Base-by-base conservation (phyloP, 2,113 vertebrate species). In the Ceratotherium simum region DNA sequence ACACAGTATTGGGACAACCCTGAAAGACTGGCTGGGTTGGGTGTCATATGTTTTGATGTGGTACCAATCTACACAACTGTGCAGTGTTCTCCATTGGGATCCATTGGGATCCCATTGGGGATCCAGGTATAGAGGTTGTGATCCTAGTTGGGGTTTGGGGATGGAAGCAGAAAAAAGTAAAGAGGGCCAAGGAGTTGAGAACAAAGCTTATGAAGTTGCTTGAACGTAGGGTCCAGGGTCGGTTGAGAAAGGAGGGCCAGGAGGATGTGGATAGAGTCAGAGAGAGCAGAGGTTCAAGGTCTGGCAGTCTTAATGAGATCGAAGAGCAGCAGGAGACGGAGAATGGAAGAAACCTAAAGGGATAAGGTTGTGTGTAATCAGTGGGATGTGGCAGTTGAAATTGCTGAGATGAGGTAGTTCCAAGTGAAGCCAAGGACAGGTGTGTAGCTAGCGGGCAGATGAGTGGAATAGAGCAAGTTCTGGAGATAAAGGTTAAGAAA, bases 121-220 rank as follows among this genome's bases (percentile, higher is more conserved):
- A 33, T n/a, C 56, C 31, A n/a, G 18, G 9, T 70, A 17, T 31
- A 83, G 25, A 90, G 42, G n/a, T 33, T 85, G 46, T 87, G 79
- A 94, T 70, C 51, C n/a, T 94, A n/a, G 10, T 36, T 91, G 67
- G 78, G 89, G 8, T 93, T 93, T 96, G 48, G 54, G 89, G 10
- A 20, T 64, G 58, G 78, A 73, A 80, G 10, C 33, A 95, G 46
- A 82, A 62, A 36, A 89, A 25, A n/a, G 21, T 79, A 17, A 79
- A 88, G n/a, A 36, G 29, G 33, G 31, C 18, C n/a, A 92, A 48
- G 69, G 72, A 79, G 33, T 86, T 92, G 56, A 79, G 39, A 94
- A 64, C 39, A 25, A 67, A 46, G 39, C 4, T 67, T 89, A 39
- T 46, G 9, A 92, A 88, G 23, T 51, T 95, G 73, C 48, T 75